Evolutionary conservation across 2,888 invertebrate genomes (phyloP).

Genomic region (Chouioia cunea): DNA sequence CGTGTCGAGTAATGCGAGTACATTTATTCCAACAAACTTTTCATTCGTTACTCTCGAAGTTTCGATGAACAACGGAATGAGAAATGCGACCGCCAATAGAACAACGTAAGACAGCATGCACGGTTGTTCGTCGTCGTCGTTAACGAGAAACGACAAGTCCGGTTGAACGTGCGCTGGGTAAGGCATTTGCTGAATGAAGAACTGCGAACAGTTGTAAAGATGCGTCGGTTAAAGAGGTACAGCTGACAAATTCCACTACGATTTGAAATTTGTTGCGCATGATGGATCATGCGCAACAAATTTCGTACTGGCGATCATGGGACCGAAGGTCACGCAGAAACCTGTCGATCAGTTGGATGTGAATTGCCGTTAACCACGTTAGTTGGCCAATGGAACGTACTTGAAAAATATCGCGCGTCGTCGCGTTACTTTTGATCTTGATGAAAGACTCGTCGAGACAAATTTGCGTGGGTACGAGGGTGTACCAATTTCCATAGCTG

Average conservation of each 20-base stretch:
- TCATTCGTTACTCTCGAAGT: conserved; percentile 59
- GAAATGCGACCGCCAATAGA: conserved; percentile 51
- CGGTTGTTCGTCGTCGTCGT: too few relatives aligned
- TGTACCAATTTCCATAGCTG: conserved; percentile 22
- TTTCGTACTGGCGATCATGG: conserved; percentile 46
- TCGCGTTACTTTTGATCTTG: conserved; percentile 30
- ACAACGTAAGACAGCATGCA: background rate
- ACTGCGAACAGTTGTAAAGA: too few relatives aligned
- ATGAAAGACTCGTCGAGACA: conserved; percentile 60
- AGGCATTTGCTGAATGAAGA: conserved; percentile 30
- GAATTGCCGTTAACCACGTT: background rate
- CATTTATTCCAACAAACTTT: conserved; percentile 63
- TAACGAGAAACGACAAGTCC: too few relatives aligned
- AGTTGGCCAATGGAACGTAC: conserved; percentile 20
- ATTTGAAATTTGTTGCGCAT: too few relatives aligned
- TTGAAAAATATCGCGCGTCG: conserved; percentile 19
- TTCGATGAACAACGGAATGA: conserved; percentile 61
- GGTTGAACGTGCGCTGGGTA: conserved; percentile 34
- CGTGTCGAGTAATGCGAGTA: too few relatives aligned
- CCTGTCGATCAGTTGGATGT: conserved; percentile 42
- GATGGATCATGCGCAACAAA: too few relatives aligned
- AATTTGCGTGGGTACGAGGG: conserved; percentile 57
- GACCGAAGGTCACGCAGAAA: conserved; percentile 47
- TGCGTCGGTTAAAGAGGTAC: too few relatives aligned
- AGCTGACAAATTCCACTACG: too few relatives aligned